Percentiles rank a stretch among this genome's conserved stretches.
These are phyloP conservation scores for Tineola bisselliella DNA, from an alignment of 2,888 invertebrate species.

Conservation along the genomic window DNA sequence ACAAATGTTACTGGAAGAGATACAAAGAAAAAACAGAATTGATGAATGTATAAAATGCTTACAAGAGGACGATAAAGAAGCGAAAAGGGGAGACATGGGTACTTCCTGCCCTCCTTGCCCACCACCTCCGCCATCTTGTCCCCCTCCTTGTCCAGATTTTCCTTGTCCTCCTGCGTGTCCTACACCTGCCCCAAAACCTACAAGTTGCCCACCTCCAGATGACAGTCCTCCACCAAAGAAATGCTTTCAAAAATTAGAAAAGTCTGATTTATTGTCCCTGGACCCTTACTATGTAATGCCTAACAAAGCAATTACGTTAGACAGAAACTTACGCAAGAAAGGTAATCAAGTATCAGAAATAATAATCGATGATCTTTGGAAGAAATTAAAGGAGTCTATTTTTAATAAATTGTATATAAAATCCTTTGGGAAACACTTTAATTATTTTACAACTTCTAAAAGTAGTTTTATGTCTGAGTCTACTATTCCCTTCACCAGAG, in stretches of 20 bases:
- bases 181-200: neutral
- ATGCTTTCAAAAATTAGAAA: neutral
- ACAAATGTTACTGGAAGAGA: neutral
- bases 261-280: neutral
- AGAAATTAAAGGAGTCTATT: neutral
- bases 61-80: neutral
- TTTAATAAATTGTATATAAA: neutral
- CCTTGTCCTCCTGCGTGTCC: neutral
- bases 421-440: neutral
- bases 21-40: neutral
- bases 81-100: too few relatives aligned
- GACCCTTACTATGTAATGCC: neutral
- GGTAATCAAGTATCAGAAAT: neutral
- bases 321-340: neutral
- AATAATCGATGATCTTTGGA: neutral
- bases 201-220: neutral
- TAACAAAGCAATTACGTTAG: neutral
- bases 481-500: neutral
- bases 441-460: neutral
- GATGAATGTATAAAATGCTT: neutral
- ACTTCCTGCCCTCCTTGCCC: neutral
- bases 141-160: neutral
- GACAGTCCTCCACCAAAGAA: constrained; percentile 2
- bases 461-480: neutral
- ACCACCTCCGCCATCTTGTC: constrained; percentile 1